Base-by-base conservation (phyloP, 2,888 invertebrate species). In the Quadroppia sp. region DNA sequence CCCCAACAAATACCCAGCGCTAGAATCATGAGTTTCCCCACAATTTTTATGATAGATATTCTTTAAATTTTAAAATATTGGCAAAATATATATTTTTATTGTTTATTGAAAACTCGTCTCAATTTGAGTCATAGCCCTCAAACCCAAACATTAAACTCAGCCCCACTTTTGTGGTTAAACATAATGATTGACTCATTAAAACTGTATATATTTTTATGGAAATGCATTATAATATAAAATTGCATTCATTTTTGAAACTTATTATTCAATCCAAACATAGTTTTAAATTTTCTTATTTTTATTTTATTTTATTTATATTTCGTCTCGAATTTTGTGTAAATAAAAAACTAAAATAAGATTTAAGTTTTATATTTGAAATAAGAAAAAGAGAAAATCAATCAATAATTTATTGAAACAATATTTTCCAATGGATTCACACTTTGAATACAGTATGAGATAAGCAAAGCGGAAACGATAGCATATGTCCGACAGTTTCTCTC, bases 11-110 rank as follows among this genome's bases (percentile, higher is more conserved):
- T n/a, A 61, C 17, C n/a, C 25, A 7, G 28, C 32, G n/a, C 61
- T 17, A 32, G 23, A 61, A 61, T 61, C 61, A 61, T 61, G 61
- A 32, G 30, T 61, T 61, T 61, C 30, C 2, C 61, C 32, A 32
- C 61, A 28, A 59, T 59, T 61, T 61, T 30, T 28, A 9, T 28
- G 9, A 61, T 53, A 13, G 45, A 45, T 4, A 7, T 36, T 36
- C 9, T 36, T 36, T 7, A 36, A 36, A 36, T 4, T 36, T 36
- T 36, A 36, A 45, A 45, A 45, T 13, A 25, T 23, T 20, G 9
- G 13, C n/a, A 25, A 53, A 23, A 53, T 53, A 25, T 53, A 25
- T 4, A 53, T 11, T 25, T 11, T 25, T 53, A 25, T 50, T 1
- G 25, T 53, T 53, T 11, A 17, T 3, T 25, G 13, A 25, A 11